phyloP scores from a whole-genome alignment of 2,797 vertebrate genomes.

The Acrossocheilus fasciatus region DNA sequence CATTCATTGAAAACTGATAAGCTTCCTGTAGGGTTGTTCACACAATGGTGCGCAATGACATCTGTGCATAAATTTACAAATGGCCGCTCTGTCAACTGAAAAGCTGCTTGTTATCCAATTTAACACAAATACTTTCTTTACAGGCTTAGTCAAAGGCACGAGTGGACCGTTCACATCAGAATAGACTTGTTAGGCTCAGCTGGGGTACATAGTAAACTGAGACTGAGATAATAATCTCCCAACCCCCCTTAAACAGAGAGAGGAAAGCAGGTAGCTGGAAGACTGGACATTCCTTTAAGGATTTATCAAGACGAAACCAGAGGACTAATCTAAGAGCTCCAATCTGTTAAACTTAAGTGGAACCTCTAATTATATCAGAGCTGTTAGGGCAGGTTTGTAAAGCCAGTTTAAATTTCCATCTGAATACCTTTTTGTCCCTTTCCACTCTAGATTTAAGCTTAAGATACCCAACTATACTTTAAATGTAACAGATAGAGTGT shows the following conservation, averaged over 20 bases:
- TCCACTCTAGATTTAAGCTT: not conserved
- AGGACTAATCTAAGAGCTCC: constrained; percentile 61
- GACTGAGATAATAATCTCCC: constrained; percentile 70
- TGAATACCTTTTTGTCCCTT: not conserved
- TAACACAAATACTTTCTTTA: not conserved
- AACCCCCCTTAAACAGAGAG: constrained; percentile 48
- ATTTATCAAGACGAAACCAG: constrained; percentile 72
- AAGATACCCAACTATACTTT: not conserved
- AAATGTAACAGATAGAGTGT: not conserved
- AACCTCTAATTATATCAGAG: constrained; percentile 36
- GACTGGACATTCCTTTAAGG: constrained; percentile 73
- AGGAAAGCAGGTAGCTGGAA: constrained; percentile 67
- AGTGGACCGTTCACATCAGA: constrained; percentile 60
- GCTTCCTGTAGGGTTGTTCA: not conserved
- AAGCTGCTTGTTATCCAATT: constrained; percentile 7
- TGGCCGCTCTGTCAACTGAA: not conserved
- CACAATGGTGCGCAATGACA: not conserved
- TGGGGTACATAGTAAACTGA: constrained; percentile 53
- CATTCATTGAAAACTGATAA: not conserved
- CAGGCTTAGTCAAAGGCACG: constrained; percentile 59
- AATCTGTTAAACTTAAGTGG: constrained; percentile 43
- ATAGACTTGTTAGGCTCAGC: constrained; percentile 48
- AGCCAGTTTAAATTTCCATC: constrained; percentile 6
- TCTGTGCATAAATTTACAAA: not conserved
- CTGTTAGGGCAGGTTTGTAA: constrained; percentile 31